Percentiles rank a stretch among this genome's conserved stretches.
phyloP scores from a whole-genome alignment of 2,113 vertebrate species.

The Melanostigma gelatinosum region DNA sequence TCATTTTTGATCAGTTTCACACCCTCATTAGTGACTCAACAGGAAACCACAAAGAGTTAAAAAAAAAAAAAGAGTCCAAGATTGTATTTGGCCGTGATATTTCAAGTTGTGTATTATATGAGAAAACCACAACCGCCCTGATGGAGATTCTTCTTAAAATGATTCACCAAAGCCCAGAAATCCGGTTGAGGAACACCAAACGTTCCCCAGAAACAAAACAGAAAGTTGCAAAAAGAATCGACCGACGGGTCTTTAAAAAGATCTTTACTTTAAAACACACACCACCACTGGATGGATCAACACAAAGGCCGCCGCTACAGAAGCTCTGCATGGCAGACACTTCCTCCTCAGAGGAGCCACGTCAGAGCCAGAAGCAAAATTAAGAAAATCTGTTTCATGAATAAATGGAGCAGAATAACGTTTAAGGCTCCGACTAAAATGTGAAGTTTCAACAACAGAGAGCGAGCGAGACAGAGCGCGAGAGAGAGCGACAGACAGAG shows the following conservation, averaged over 20 bases:
- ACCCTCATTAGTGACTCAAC: not conserved
- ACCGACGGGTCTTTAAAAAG: not conserved
- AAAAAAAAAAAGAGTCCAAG: not conserved
- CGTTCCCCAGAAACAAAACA: not conserved
- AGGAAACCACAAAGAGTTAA: not conserved
- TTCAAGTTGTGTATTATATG: not conserved
- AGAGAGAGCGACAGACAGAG: too few relatives aligned
- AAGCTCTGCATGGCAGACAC: not conserved
- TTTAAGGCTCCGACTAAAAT: not conserved
- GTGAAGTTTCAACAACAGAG: conserved; percentile 6
- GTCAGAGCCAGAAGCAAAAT: not conserved
- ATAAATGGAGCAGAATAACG: conserved; percentile 28
- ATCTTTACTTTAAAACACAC: not conserved
- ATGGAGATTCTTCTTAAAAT: not conserved
- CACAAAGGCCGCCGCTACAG: not conserved
- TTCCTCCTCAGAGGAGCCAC: not conserved
- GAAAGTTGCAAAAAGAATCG: not conserved
- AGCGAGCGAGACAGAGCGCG: too few relatives aligned
- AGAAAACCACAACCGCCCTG: not conserved
- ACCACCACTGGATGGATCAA: not conserved
- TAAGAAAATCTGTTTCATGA: not conserved
- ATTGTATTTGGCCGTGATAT: not conserved
- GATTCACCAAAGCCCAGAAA: not conserved
- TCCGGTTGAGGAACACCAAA: not conserved
- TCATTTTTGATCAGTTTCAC: conserved; percentile 3